A percentile compares a stretch with the other conserved stretches of the same genome.
These are phyloP conservation scores for Eudyptes chrysolophus DNA, from an alignment of 2,113 vertebrate genomes.

Conservation along the genomic window DNA sequence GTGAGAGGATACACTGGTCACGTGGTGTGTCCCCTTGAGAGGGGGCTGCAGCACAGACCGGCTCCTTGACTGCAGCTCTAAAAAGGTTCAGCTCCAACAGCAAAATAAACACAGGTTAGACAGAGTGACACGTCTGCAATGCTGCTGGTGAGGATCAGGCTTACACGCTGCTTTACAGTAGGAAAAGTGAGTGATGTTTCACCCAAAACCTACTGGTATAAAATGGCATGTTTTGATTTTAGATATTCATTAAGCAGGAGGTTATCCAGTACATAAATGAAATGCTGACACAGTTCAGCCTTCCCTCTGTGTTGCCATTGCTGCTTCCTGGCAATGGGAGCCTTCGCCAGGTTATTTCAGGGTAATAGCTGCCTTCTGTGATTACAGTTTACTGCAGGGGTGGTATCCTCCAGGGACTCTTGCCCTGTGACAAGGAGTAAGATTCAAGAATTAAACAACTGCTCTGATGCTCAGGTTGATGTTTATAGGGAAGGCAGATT, in stretches of 20 bases:
- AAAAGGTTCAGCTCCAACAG: neutral
- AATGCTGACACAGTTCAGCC: neutral
- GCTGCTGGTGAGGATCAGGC: neutral
- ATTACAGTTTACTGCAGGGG: neutral
- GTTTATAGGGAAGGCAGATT: neutral
- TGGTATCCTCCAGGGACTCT: neutral
- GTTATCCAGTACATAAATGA: neutral
- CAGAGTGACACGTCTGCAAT: neutral
- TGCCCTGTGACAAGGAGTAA: neutral
- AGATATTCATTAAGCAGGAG: neutral
- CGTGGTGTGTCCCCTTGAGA: neutral
- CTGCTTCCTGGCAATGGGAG: neutral
- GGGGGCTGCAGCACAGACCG: neutral
- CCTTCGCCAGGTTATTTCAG: neutral
- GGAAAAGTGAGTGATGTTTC: neutral
- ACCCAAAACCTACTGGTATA: neutral
- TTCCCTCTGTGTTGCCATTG: neutral
- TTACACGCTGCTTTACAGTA: accelerated
- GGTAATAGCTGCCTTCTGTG: neutral
- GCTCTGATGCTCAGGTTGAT: neutral
- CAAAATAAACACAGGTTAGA: neutral
- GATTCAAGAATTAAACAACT: neutral
- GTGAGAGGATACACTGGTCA: neutral
- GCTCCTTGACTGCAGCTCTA: neutral
- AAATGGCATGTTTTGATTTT: neutral